Conservation (phyloP, 2,113 vertebrate genomes). For the Platysternon megacephalum region DNA sequence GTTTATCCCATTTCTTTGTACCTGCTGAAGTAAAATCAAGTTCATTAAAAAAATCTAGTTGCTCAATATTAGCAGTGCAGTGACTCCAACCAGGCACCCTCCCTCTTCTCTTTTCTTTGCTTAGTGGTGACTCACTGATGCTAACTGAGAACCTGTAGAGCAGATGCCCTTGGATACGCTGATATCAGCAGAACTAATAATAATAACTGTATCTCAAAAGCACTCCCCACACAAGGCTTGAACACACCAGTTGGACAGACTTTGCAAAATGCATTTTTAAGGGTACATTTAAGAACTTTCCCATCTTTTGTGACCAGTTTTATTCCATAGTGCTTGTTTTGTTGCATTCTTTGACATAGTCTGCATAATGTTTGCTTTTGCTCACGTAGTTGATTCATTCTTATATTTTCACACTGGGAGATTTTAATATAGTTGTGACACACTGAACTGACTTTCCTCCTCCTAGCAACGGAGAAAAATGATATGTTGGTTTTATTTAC, state of each 20-base stretch:
- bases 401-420: not conserved
- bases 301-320: not conserved
- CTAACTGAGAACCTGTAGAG: constrained; percentile 40
- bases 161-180: constrained; percentile 47
- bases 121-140: not conserved
- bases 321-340: not conserved
- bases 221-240: constrained; percentile 36
- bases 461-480: not conserved
- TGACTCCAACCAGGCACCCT: not conserved
- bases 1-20: no score
- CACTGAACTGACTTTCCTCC: constrained; percentile 20
- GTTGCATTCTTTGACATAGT: not conserved
- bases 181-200: constrained; percentile 55
- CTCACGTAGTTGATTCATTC: not conserved
- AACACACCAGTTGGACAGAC: constrained; percentile 7
- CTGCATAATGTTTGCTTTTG: not conserved
- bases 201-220: constrained; percentile 1
- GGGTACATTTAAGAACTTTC: not conserved
- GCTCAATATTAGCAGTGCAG: no score
- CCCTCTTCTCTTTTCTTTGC: not conserved
- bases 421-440: not conserved
- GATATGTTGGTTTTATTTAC: constrained; percentile 12
- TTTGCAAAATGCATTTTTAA: not conserved
- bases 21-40: no score
- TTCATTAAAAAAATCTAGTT: no score